Percentiles rank a stretch among this genome's conserved stretches.
phyloP scores from a whole-genome alignment of 2,113 vertebrate species.

The Syngnathoides biaculeatus region DNA sequence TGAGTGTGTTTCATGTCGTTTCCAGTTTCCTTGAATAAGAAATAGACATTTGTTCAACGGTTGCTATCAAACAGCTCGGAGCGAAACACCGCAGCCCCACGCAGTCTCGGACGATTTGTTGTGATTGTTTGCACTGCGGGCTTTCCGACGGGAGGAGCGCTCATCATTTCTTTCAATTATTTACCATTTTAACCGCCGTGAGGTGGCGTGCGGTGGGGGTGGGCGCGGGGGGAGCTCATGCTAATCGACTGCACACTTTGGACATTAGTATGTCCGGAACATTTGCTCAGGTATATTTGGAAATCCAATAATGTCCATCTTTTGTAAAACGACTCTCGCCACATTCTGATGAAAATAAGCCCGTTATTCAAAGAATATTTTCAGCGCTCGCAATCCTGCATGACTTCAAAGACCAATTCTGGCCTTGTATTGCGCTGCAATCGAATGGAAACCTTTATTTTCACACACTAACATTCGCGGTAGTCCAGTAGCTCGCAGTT shows the following conservation, averaged over 20 bases:
- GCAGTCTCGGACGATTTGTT: slow-evolving; percentile 11
- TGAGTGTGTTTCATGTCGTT: slow-evolving; percentile 52
- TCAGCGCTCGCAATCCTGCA: slow-evolving; percentile 7
- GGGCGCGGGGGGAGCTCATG: background rate
- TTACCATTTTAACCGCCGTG: background rate
- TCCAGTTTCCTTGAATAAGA: slow-evolving; percentile 25
- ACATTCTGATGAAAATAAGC: slow-evolving; percentile 23
- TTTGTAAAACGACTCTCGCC: slow-evolving; percentile 16
- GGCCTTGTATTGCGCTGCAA: background rate
- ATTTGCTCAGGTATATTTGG: slow-evolving; percentile 21
- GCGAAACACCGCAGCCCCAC: slow-evolving; percentile 21
- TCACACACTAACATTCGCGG: slow-evolving; percentile 11
- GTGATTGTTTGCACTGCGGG: slow-evolving; percentile 12
- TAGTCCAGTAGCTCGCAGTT: background rate
- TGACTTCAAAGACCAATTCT: slow-evolving; percentile 28
- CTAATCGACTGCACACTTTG: slow-evolving; percentile 2
- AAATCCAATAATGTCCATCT: slow-evolving; percentile 9
- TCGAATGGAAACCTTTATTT: too few relatives aligned
- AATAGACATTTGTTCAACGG: slow-evolving; percentile 38
- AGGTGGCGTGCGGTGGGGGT: background rate
- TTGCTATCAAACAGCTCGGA: slow-evolving; percentile 32
- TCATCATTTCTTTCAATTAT: slow-evolving; percentile 11
- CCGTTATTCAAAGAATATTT: slow-evolving; percentile 26
- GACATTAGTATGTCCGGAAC: slow-evolving; percentile 10
- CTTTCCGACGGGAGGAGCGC: slow-evolving; percentile 9